Percentiles rank a stretch among this genome's conserved stretches.
Evolutionary conservation across 2,113 vertebrate genomes (phyloP).

Genomic region (Gyps fulvus): DNA sequence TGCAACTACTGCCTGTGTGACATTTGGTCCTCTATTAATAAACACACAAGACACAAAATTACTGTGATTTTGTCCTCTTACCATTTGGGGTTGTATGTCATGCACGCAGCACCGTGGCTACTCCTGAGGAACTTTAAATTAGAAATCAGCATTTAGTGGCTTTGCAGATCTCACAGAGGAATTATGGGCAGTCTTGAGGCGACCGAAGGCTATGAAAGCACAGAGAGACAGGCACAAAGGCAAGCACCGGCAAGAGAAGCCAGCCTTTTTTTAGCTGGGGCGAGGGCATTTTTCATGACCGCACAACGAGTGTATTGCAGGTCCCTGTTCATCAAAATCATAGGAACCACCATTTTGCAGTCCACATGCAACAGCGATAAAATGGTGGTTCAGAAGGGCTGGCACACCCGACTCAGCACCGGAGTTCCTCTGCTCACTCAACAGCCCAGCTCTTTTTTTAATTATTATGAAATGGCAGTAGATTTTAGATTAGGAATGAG

Average conservation of each 20-base stretch:
- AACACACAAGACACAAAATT: not conserved
- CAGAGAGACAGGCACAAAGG: not conserved
- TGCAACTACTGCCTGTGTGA: conserved; percentile 21
- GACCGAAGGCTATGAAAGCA: not conserved
- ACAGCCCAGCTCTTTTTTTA: conserved; percentile 9
- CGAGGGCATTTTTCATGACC: not conserved
- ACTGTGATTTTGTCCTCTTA: conserved; percentile 13
- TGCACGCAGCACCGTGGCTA: not conserved
- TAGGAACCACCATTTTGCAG: conserved; percentile 71
- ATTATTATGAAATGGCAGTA: conserved; percentile 44
- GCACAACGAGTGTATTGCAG: not conserved
- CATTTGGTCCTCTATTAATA: conserved; percentile 27
- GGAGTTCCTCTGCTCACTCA: not conserved
- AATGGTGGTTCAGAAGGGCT: conserved; percentile 68
- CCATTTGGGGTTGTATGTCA: not conserved
- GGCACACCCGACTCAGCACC: not conserved
- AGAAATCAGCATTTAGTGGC: not conserved
- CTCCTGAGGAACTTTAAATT: conserved; percentile 24
- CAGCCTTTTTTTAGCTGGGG: not conserved
- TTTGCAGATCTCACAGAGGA: conserved; percentile 20
- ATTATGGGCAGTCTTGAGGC: not conserved
- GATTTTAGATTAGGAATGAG: conserved; percentile 55
- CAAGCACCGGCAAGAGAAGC: not conserved
- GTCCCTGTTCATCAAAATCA: conserved; percentile 40
- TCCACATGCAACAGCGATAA: conserved; percentile 33